Evolutionary conservation across 2,888 invertebrate genomes (phyloP), one percentile per base, ranked within the genome.

Genomic region (Eupithecia vulgata): DNA sequence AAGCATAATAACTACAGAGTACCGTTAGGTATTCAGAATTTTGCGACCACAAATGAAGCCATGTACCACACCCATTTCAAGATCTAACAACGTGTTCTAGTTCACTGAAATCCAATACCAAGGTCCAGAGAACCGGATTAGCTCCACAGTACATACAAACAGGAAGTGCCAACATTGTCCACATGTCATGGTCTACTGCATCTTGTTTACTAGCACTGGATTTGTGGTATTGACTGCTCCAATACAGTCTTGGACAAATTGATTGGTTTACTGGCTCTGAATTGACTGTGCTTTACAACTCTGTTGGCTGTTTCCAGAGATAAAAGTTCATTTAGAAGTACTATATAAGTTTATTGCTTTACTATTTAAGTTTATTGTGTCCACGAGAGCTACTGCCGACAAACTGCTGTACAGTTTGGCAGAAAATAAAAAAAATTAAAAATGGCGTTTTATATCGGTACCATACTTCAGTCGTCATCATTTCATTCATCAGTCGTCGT

Each of bases 41-140:
- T 57, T 25, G 8, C 34, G 34, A 6, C 34, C 21, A 15, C 61
- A 15, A 15, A 17, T 61, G 1, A 17, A 34, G 5, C 61, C 61
- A 8, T 17, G 15, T 61, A 34, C 8, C 17, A 34, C 2, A 57
- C 57, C 7, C 4, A 57, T 57, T 25, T 25, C 7, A 10, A 34
- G 17, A 61, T 37, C n/a, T 64, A 64, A 37, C 48, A 21, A 5
- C 37, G 12, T 70, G 62, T 67, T 70, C 69, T 62, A 67, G 62
- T 70, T 71, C 68, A 69, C 17, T 35, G 68, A 62, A 21, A 67
- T 67, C 62, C 67, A 69, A 72, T 70, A 48, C 66, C 71, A 72
- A 72, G 74, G 74, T 67, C 74, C 42, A 68, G 10, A 45, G 62
- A 70, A 67, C 68, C 34, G 67, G 72, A 75, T 75, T 72, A 75